Base-by-base conservation (phyloP, 2,797 vertebrate species). In the Rhinichthys osculus region DNA sequence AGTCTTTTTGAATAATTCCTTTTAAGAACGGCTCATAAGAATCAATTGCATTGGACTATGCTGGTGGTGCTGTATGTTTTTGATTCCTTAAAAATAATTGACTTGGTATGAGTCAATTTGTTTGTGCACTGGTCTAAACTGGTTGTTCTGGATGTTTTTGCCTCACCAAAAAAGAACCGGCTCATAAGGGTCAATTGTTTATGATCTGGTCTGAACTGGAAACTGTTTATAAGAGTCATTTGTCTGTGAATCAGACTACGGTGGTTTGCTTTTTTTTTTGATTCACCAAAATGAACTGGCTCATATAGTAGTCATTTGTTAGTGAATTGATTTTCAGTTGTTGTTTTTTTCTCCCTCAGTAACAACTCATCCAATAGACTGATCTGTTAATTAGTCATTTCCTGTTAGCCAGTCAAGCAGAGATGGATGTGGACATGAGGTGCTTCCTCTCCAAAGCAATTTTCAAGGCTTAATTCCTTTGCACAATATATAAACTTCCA, bases 381-480 rank as follows among this genome's bases (percentile, higher is more conserved):
- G 78, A 67, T 77, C 77, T 40, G 44, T 35, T 85, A 85, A 90
- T 88, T 83, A 90, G 64, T 82, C 35, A 81, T 83, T 87, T 85
- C 77, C 71, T 38, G 44, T 85, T 33, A 16, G 44, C 71, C 59
- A 57, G 9, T 23, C 17, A 59, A 30, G 66, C 38, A 78, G 59
- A 38, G 62, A 83, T 57, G 67, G 62, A 85, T 77, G 30, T 84
- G 73, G 64, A 84, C 73, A 76, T 64, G 33, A 64, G 17, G 9
- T 47, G 4, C 35, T 79, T 67, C 35, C 74, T 57, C 33, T 77
- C 42, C 7, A 78, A 81, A 64, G 44, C 59, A 70, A 40, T 78
- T 33, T 59, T 44, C 57, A 38, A 72, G 30, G 27, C 57, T 57
- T 66, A 27, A 54, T 88, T 86, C 16, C 19, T 50, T 82, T 40